Evolutionary conservation across 2,797 vertebrate species (phyloP).

Genomic region (Tachyglossus aculeatus): DNA sequence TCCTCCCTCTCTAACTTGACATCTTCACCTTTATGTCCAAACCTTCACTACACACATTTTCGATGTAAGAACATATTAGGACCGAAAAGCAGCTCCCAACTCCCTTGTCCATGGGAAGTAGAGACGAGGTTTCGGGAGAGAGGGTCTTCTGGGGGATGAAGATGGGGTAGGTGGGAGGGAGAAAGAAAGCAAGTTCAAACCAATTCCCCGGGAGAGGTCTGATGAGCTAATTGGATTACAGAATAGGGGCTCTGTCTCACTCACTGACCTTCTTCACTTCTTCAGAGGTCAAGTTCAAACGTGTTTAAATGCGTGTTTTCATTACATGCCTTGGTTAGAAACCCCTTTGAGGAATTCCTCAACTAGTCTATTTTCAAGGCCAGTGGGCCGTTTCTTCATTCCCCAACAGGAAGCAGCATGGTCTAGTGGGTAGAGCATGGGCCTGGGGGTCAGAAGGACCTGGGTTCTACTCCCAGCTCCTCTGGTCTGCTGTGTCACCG

Average conservation of each 20-base stretch:
- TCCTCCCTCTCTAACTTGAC: neutral
- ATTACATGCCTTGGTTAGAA: no score
- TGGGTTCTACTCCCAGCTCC: no score
- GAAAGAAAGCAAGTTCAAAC: neutral
- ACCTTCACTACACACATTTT: slow-evolving; percentile 10
- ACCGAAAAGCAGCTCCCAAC: slow-evolving; percentile 12
- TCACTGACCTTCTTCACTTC: neutral
- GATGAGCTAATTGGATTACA: neutral
- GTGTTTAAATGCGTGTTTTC: no score
- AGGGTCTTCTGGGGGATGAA: no score
- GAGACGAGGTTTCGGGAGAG: neutral
- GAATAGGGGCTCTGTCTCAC: neutral
- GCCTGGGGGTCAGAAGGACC: no score
- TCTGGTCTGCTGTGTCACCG: no score
- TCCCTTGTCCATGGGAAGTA: slow-evolving; percentile 2
- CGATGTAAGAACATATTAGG: slow-evolving; percentile 13
- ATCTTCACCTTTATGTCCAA: neutral
- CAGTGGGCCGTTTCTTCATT: no score
- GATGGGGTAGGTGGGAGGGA: neutral
- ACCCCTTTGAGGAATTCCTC: no score
- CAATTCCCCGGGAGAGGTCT: neutral
- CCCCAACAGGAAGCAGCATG: no score
- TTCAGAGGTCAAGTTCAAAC: no score
- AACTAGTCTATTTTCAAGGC: no score
- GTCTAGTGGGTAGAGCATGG: no score